phyloP scores from a whole-genome alignment of 2,113 vertebrate species.

The Dasyurus viverrinus region DNA sequence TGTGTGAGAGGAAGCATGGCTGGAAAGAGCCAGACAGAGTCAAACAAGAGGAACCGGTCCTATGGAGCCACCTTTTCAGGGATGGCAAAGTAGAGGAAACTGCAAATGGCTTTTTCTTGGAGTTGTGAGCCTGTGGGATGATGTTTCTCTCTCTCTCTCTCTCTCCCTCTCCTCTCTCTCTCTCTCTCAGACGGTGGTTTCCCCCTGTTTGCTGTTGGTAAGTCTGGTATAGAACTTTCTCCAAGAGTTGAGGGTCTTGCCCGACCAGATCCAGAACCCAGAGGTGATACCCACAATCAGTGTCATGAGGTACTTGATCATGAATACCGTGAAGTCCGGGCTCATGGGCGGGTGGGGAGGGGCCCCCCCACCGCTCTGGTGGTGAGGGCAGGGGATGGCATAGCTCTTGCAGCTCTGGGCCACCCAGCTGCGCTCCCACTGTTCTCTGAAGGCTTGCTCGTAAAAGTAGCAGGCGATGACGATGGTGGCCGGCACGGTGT shows the following conservation, averaged over 20 bases:
- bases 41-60: constrained; percentile 12
- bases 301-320: constrained; percentile 99
- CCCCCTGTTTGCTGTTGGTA: constrained; percentile 94
- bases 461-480: constrained; percentile 98
- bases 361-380: constrained; percentile 68
- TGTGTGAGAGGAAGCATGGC: not conserved
- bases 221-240: constrained; percentile 98
- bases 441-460: constrained; percentile 97
- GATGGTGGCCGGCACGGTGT: constrained; percentile 97
- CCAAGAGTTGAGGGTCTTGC: constrained; percentile 98
- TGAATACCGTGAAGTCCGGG: constrained; percentile 98
- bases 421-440: constrained; percentile 97
- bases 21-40: constrained; percentile 26
- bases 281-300: constrained; percentile 98
- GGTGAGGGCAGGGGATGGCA: constrained; percentile 93
- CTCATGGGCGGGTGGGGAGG: constrained; percentile 88
- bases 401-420: constrained; percentile 94
- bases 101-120: not conserved
- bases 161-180: constrained; percentile 52
- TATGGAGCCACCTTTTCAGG: not conserved
- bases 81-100: not conserved
- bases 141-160: not conserved
- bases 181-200: constrained; percentile 92
- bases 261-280: constrained; percentile 99
- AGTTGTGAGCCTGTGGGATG: not conserved